Base-by-base conservation (phyloP, 1,140 invertebrate genomes). In the Sipha flava region DNA sequence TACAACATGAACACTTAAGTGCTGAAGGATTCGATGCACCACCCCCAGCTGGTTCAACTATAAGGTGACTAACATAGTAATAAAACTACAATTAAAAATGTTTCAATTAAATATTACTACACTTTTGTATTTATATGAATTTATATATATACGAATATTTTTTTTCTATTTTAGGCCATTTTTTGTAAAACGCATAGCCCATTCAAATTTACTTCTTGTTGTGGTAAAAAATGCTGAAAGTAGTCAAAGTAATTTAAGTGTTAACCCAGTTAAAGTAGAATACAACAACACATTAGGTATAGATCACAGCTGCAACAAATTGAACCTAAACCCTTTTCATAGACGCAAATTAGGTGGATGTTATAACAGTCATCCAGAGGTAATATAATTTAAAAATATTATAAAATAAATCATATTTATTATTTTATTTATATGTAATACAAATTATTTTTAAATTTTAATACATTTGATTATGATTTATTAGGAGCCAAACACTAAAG, bases 191-290 rank as follows among this genome's bases (percentile, higher is more conserved):
- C 89, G 88, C 82, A 90, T 94, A 62, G 89, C 90, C 1, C 87
- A 91, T 81, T 93, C 92, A 12, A 96, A 96, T 87, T 86, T 96
- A 66, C 84, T 96, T 12, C 86, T 96, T 57, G 88, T 96, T 5
- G 92, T 94, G 0, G 89, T 94, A 1, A 88, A 93, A 80, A 85
- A 82, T n/a, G 80, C 82, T 62, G 80, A 83, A 52, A 83, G 83
- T 59, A 83, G 83, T 77, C 81, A 82, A 43, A 47, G 81, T 34
- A 79, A 82, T 34, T 62, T 82, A 14, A 83, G 81, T 73, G 77
- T 82, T 52, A 64, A 80, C 12, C 81, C 82, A 73, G 77, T 59
- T 21, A 81, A 79, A 73, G 80, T 82, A 23, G 80, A 81, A 29
- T 83, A 83, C 47, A 72, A 81, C 31, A 23, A 57, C 6, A 16